Percentiles rank a stretch among this genome's conserved stretches.
phyloP scores from a whole-genome alignment of 2,888 invertebrate genomes.

The Myathropa florea region DNA sequence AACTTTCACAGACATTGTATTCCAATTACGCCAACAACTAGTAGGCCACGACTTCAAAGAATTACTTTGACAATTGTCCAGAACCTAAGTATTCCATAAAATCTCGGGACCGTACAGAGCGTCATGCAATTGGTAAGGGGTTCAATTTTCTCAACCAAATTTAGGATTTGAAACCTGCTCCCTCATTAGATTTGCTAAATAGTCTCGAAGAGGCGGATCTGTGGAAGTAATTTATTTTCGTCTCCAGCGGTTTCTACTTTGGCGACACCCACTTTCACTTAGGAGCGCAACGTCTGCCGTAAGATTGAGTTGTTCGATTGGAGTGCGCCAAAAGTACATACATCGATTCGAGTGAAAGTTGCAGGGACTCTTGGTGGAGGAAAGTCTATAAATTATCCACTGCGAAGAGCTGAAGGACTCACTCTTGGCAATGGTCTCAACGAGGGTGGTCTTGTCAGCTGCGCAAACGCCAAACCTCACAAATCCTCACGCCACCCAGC shows the following conservation, averaged over 20 bases:
- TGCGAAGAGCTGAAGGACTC: background rate
- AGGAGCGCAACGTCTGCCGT: background rate
- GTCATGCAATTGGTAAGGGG: background rate
- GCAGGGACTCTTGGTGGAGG: background rate
- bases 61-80: too few species aligned
- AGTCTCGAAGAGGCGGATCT: background rate
- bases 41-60: too few species aligned
- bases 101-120: too few species aligned
- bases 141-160: background rate
- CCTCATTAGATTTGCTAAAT: background rate
- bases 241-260: background rate
- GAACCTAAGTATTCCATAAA: too few species aligned
- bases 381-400: background rate
- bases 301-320: background rate
- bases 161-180: background rate
- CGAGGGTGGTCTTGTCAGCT: background rate
- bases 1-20: too few species aligned
- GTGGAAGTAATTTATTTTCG: background rate
- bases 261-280: constrained; percentile 18
- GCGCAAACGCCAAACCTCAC: background rate
- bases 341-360: background rate
- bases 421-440: background rate
- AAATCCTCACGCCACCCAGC: background rate
- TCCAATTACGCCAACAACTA: too few species aligned
- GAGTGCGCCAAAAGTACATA: background rate